Evolutionary conservation across 1,140 invertebrate genomes (phyloP).

Genomic region (Trialeurodes vaporariorum): DNA sequence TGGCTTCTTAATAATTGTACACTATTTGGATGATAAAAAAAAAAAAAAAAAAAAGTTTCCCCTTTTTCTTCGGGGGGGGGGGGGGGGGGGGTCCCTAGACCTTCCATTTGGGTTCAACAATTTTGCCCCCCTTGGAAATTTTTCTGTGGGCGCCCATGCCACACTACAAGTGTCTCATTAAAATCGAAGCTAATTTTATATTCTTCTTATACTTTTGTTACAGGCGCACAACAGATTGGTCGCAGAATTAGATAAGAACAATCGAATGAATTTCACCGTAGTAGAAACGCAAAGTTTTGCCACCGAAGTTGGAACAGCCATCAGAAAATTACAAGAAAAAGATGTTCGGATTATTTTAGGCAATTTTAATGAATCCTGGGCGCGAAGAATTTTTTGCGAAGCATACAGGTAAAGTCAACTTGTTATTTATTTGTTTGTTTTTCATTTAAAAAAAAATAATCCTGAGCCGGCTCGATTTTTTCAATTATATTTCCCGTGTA

Average conservation of each 20-base stretch:
- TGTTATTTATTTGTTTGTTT: no score
- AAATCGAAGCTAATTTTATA: slow-evolving; percentile 9
- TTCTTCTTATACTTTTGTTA: slow-evolving; percentile 12
- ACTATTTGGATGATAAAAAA: no score
- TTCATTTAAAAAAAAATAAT: no score
- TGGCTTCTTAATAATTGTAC: no score
- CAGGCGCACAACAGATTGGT: slow-evolving; percentile 85
- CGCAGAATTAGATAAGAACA: slow-evolving; percentile 62
- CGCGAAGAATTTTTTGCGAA: slow-evolving; percentile 85
- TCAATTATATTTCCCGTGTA: no score
- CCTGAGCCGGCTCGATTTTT: no score
- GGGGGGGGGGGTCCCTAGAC: no score
- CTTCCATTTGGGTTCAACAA: no score
- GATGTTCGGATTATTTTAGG: slow-evolving; percentile 92
- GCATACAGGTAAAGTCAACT: slow-evolving; percentile 69
- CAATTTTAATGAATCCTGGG: slow-evolving; percentile 93
- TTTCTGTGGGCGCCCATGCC: no score
- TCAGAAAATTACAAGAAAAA: slow-evolving; percentile 77
- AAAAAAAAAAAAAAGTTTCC: no score
- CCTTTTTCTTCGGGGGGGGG: no score
- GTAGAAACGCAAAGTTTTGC: slow-evolving; percentile 88
- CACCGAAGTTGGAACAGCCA: slow-evolving; percentile 71
- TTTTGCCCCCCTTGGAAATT: no score
- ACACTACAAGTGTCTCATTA: not conserved
- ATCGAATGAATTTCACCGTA: slow-evolving; percentile 56